These are phyloP conservation scores for Propithecus coquereli DNA, from an alignment of 2,113 vertebrate species.

Conservation along the genomic window DNA sequence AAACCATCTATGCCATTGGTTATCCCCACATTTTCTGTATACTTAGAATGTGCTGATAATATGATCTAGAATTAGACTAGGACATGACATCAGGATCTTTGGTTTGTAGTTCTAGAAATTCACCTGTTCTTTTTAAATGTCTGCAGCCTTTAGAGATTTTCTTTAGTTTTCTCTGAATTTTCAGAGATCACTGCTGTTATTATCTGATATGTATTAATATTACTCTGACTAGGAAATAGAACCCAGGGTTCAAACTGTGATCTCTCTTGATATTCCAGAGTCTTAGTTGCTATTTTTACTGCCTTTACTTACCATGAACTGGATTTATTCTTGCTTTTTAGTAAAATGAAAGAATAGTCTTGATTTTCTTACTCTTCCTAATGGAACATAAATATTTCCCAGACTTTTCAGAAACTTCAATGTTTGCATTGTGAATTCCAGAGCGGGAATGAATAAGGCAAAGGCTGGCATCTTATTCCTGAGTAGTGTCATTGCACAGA, in stretches of 20 bases:
- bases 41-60: background rate
- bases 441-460: background rate
- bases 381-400: background rate
- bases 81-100: background rate
- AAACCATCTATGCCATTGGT: background rate
- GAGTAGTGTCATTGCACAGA: background rate
- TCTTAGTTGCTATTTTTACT: background rate
- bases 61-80: background rate
- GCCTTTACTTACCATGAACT: background rate
- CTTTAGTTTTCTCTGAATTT: background rate
- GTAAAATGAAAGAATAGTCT: background rate
- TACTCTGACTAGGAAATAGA: background rate
- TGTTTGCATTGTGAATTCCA: background rate
- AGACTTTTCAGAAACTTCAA: background rate
- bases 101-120: constrained; percentile 1
- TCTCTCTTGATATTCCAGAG: background rate
- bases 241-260: background rate
- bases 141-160: background rate
- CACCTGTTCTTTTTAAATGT: background rate
- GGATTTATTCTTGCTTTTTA: background rate
- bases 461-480: background rate
- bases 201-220: background rate
- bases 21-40: background rate
- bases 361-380: background rate
- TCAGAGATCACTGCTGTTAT: background rate